These are phyloP conservation scores for Buceros bicornis DNA, from an alignment of 2,797 vertebrate genomes.

Conservation along the genomic window DNA sequence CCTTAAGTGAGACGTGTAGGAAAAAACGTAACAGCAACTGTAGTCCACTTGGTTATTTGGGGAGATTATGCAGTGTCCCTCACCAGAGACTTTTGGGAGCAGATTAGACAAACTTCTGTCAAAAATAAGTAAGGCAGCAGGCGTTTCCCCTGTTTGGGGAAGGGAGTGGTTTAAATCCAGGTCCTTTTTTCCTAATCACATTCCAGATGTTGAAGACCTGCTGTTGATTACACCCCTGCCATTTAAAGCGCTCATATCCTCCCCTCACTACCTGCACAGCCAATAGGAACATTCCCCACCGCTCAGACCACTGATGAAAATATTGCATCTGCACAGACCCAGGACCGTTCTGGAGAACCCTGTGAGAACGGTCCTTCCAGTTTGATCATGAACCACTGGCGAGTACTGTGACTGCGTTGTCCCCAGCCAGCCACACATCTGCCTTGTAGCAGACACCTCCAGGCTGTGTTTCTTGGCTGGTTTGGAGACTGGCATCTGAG, in stretches of 20 bases:
- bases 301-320: neutral
- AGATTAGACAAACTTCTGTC: neutral
- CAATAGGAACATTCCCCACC: neutral
- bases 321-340: neutral
- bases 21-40: neutral
- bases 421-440: neutral
- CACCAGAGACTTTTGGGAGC: neutral
- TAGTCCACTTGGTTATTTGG: neutral
- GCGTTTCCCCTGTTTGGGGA: neutral
- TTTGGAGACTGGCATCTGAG: neutral
- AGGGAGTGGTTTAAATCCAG: neutral
- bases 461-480: neutral
- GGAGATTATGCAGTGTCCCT: neutral
- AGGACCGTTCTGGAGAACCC: neutral
- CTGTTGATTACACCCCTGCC: neutral
- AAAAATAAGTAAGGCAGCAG: neutral
- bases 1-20: neutral
- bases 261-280: neutral
- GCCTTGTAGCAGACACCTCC: neutral
- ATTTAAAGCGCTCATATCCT: neutral
- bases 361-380: neutral
- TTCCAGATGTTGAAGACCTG: neutral
- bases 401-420: neutral
- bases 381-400: neutral
- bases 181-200: neutral